Percentiles rank a stretch among this genome's conserved stretches.
phyloP scores from a whole-genome alignment of 2,888 invertebrate genomes.

The Agapetus fuscipes region DNA sequence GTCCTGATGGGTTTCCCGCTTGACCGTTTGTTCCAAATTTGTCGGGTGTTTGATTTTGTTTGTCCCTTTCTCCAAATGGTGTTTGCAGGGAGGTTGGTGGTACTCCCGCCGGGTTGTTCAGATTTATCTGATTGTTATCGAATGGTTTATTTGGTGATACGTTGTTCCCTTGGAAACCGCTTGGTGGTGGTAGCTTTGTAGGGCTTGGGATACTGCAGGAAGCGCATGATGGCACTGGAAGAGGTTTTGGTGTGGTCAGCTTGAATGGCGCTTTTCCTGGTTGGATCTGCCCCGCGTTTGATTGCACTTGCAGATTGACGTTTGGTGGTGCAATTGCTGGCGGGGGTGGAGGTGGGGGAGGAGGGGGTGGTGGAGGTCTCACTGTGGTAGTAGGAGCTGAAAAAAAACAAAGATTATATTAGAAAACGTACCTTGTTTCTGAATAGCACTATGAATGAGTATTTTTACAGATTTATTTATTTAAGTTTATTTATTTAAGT shows the following conservation, averaged over 20 bases:
- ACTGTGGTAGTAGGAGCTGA: no score
- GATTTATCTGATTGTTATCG: neutral
- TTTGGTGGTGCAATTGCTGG: no score
- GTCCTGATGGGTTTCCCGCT: neutral
- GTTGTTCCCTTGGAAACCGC: slow-evolving; percentile 4
- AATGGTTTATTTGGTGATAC: slow-evolving; percentile 1
- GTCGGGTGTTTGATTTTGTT: neutral
- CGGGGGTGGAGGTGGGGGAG: slow-evolving; percentile 23
- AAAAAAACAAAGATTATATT: no score
- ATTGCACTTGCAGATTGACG: no score
- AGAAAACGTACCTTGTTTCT: no score
- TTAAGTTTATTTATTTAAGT: no score
- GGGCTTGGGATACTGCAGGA: slow-evolving; percentile 50
- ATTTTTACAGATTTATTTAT: no score
- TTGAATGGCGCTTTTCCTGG: no score
- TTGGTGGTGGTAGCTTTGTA: slow-evolving; percentile 30
- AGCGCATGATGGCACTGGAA: slow-evolving; percentile 44
- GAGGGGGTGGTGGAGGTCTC: no score
- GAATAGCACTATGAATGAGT: no score
- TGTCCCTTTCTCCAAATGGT: slow-evolving; percentile 5
- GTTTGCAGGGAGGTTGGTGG: neutral
- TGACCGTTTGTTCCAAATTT: no score
- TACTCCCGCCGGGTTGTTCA: neutral
- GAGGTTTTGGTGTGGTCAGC: slow-evolving; percentile 30
- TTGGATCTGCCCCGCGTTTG: no score